Percentiles rank a stretch among this genome's conserved stretches.
Conservation (phyloP, 2,113 vertebrate genomes). For the Chiloscyllium plagiosum region DNA sequence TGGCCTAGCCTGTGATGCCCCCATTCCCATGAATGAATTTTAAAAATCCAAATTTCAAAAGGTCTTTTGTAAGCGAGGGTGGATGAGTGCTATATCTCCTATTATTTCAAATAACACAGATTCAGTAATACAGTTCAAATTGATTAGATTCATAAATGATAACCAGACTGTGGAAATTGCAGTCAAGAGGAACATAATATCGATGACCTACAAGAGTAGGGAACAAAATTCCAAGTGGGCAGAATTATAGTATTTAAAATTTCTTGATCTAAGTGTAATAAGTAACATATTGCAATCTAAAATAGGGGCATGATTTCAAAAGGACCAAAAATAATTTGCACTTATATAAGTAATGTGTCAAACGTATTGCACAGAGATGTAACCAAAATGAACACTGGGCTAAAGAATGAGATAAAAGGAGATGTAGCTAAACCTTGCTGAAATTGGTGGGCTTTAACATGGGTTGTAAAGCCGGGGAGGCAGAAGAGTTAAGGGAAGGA, state of each 20-base stretch:
- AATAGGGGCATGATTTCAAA: background rate
- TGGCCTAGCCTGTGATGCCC: too few relatives aligned
- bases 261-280: background rate
- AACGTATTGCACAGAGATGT: background rate
- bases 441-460: background rate
- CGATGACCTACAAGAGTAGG: too few relatives aligned
- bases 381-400: background rate
- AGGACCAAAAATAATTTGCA: background rate
- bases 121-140: background rate
- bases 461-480: background rate
- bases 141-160: background rate
- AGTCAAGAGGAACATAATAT: background rate
- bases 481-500: background rate
- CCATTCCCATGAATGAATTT: too few relatives aligned
- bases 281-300: background rate
- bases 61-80: background rate
- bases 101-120: background rate
- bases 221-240: background rate
- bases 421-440: background rate
- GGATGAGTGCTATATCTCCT: background rate
- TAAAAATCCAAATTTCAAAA: too few relatives aligned
- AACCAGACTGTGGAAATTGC: background rate
- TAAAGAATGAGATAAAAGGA: background rate
- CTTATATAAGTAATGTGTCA: background rate
- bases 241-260: background rate